Percentiles rank a stretch among this genome's conserved stretches.
Conservation (phyloP, 2,797 vertebrate genomes). For the Yasuhikotakia modesta region DNA sequence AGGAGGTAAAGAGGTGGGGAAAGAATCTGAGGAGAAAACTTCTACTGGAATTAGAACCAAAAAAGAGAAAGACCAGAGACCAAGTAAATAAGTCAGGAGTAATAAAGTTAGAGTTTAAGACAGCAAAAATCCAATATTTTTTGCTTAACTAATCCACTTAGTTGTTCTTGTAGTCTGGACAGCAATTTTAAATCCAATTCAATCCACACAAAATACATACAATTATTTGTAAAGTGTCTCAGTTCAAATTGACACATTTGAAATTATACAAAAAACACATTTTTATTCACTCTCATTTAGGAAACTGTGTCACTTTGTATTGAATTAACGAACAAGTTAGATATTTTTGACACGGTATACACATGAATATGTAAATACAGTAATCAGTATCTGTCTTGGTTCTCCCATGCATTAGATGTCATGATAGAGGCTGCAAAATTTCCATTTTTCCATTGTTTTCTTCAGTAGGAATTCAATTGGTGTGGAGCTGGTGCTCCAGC, state of each 20-base stretch:
- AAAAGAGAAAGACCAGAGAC: conserved; percentile 72
- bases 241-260: background rate
- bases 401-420: background rate
- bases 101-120: conserved; percentile 60
- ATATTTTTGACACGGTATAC: background rate
- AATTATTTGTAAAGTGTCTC: background rate
- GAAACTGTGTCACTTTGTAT: too few species aligned
- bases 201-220: background rate
- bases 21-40: conserved; percentile 55
- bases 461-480: background rate
- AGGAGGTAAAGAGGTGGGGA: conserved; percentile 40
- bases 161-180: too few species aligned
- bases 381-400: background rate
- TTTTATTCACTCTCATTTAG: too few species aligned
- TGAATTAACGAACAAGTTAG: background rate
- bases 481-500: background rate
- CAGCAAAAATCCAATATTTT: background rate
- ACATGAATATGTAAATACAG: background rate
- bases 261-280: too few species aligned
- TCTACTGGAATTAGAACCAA: conserved; percentile 57
- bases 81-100: conserved; percentile 74
- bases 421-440: background rate
- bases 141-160: background rate
- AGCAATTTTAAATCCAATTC: too few species aligned
- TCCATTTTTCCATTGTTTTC: background rate